A percentile compares a stretch with the other conserved stretches of the same genome.
Evolutionary conservation across 2,888 invertebrate species (phyloP).

Genomic region (Lasioglossum villosulum): DNA sequence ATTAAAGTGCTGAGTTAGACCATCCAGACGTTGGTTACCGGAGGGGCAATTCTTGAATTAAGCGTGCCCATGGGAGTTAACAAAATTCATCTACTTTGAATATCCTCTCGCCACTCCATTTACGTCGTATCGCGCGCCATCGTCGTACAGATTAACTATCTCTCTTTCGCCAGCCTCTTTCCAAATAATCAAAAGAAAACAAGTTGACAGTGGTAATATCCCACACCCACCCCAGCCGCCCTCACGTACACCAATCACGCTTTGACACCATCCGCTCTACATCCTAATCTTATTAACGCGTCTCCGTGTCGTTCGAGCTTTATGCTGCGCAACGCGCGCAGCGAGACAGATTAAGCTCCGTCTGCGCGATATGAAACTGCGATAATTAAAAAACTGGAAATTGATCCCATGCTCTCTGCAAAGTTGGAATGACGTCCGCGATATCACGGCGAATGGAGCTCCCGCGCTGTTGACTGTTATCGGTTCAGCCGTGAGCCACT

Average conservation of each 20-base stretch:
- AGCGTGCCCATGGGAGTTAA: conserved; percentile 64
- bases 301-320: background rate
- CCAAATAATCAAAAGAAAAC: conserved; percentile 30
- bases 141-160: conserved; percentile 22
- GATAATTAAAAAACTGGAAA: conserved; percentile 6
- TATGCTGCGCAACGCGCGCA: too few relatives aligned
- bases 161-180: background rate
- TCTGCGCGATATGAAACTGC: background rate
- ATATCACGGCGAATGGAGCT: background rate
- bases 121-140: conserved; percentile 11
- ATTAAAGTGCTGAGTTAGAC: conserved; percentile 79
- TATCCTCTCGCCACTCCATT: conserved; percentile 39
- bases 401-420: background rate
- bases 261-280: background rate
- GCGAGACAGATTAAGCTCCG: background rate
- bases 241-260: background rate
- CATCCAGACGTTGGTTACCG: conserved; percentile 60
- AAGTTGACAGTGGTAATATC: background rate
- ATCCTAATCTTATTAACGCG: background rate
- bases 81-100: conserved; percentile 63
- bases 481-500: background rate
- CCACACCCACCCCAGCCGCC: background rate
- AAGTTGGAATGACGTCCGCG: background rate
- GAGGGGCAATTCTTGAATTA: conserved; percentile 63
- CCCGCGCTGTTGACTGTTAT: background rate